Percentiles rank a stretch among this genome's conserved stretches.
These are phyloP conservation scores for Ormyrus thymus DNA, from an alignment of 2,888 invertebrate species.

Conservation along the genomic window DNA sequence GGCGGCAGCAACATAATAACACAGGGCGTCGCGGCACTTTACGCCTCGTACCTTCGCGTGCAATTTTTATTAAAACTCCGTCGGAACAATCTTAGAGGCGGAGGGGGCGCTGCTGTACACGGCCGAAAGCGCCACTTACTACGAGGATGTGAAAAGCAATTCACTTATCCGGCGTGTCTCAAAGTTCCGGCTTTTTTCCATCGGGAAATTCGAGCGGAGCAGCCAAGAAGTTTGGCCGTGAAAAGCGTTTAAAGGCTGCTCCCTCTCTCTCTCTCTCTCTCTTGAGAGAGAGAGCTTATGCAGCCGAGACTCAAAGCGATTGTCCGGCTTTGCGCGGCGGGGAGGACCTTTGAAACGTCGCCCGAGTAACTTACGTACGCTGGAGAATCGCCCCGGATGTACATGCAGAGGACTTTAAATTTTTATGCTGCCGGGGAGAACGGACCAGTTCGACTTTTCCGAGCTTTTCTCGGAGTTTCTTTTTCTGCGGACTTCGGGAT, in stretches of 20 bases:
- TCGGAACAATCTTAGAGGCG: constrained; percentile 42
- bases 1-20: constrained; percentile 38
- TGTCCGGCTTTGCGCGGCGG: constrained; percentile 18
- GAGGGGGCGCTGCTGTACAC: constrained; percentile 15
- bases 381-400: background rate
- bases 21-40: constrained; percentile 29
- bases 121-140: constrained; percentile 52
- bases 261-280: background rate
- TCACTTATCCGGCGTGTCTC: constrained; percentile 50
- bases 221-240: constrained; percentile 37
- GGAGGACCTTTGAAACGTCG: too few relatives aligned
- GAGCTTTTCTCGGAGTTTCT: background rate
- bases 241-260: background rate
- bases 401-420: too few relatives aligned
- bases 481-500: background rate
- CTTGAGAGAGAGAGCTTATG: constrained; percentile 3
- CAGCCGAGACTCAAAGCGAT: background rate
- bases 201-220: constrained; percentile 15
- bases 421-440: too few relatives aligned
- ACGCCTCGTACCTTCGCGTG: constrained; percentile 7
- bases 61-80: constrained; percentile 55
- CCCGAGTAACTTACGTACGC: too few relatives aligned
- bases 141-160: constrained; percentile 54
- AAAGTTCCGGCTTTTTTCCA: constrained; percentile 24
- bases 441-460: background rate